Evolutionary conservation across 2,888 invertebrate genomes (phyloP), one percentile per base, ranked within the genome.

Genomic region (Parascotia fuliginaria): DNA sequence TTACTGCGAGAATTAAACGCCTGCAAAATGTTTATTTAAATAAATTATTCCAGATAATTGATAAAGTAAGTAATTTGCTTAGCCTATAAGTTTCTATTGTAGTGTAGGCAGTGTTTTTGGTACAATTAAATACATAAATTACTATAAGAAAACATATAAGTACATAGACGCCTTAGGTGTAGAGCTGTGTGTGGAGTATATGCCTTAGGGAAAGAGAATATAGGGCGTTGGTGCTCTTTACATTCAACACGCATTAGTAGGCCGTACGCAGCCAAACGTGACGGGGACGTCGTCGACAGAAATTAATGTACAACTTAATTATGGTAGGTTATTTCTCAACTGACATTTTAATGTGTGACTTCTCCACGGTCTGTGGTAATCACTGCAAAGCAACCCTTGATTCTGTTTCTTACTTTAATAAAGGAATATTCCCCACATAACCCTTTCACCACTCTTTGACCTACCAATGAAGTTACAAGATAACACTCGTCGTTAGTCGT

Each of bases 171-270:
- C 4, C 5, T 11, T 12, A n/a, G 13, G 32, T 15, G 29, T 40
- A 15, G n/a, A 12, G 19, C 9, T 28, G 40, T 40, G 28, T 13
- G 32, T n/a, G 33, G 39, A 39, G 39, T 11, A 34, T 75, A 36
- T 44, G 33, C 84, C 82, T 80, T 66, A 48, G 83, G 80, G 86
- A 79, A 61, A 64, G 69, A 75, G 83, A 83, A 83, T 78, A 73
- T 76, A 71, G 77, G 77, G 75, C 73, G 77, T 80, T 75, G 74
- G 77, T 77, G 82, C 82, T 80, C 80, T 83, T 79, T 80, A 78
- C 82, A 83, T 84, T 83, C 84, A 79, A 77, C 77, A 74, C 81
- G 77, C 85, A 87, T 88, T 87, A 85, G 77, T 50, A 68, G 77
- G 75, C 74, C 74, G 70, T 16, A 22, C 36, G 11, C 29, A 57